Percentiles rank a stretch among this genome's conserved stretches.
Conservation (phyloP, 2,113 vertebrate genomes). For the Atherinomorus stipes region DNA sequence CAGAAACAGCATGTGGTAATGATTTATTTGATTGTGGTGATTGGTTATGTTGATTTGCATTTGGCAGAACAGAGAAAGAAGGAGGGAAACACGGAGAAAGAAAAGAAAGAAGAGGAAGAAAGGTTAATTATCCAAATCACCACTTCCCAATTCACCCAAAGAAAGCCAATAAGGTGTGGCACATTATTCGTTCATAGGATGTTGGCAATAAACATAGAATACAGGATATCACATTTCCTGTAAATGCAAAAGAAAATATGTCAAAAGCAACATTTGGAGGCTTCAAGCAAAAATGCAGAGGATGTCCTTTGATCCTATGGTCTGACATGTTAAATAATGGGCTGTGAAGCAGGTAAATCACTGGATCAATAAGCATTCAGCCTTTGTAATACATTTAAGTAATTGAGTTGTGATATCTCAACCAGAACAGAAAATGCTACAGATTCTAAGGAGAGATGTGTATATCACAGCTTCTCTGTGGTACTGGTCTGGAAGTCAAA, state of each 20-base stretch:
- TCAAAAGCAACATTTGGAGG: slow-evolving; percentile 19
- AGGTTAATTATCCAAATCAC: slow-evolving; percentile 90
- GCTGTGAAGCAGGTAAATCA: slow-evolving; percentile 22
- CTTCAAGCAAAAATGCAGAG: slow-evolving; percentile 9
- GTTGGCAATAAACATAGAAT: slow-evolving; percentile 2
- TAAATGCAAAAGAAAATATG: slow-evolving; percentile 14
- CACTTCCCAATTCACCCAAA: slow-evolving; percentile 82
- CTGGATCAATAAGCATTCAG: background rate
- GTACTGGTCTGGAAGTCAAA: background rate
- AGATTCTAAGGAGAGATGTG: slow-evolving; percentile 13
- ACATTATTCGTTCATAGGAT: background rate
- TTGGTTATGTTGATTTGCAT: slow-evolving; percentile 62
- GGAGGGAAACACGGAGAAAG: slow-evolving; percentile 26
- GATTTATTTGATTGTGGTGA: slow-evolving; percentile 51
- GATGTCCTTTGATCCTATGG: background rate
- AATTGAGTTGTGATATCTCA: slow-evolving; percentile 20
- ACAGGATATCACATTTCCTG: slow-evolving; percentile 14
- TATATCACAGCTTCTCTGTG: background rate
- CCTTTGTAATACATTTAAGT: background rate
- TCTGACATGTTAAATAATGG: slow-evolving; percentile 42
- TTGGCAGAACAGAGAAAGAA: slow-evolving; percentile 55
- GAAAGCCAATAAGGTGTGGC: slow-evolving; percentile 74
- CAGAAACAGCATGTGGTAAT: background rate
- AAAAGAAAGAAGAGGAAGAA: slow-evolving; percentile 74
- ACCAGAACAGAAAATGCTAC: slow-evolving; percentile 10